phyloP scores from a whole-genome alignment of 2,888 invertebrate species.

The Ceraclea dissimilis region DNA sequence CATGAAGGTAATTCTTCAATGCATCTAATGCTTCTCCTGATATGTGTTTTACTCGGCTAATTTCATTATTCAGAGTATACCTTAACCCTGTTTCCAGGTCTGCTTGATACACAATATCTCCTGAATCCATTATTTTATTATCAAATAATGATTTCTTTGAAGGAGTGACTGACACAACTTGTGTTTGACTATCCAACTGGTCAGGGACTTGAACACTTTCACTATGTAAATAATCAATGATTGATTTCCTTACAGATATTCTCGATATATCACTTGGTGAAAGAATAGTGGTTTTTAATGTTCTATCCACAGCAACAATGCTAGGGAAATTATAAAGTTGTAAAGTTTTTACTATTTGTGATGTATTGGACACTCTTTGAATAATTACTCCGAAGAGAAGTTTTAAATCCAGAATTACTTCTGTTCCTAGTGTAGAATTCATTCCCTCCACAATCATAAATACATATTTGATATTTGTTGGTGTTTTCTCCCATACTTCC shows the following conservation, averaged over 20 bases:
- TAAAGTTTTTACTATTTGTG: slow-evolving; percentile 43
- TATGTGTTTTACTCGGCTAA: slow-evolving; percentile 62
- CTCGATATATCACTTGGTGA: slow-evolving; percentile 39
- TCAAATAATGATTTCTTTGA: slow-evolving; percentile 19
- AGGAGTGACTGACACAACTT: slow-evolving; percentile 17
- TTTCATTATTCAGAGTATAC: slow-evolving; percentile 76
- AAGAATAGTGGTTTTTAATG: slow-evolving; percentile 36
- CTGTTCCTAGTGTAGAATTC: slow-evolving; percentile 55
- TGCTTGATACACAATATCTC: slow-evolving; percentile 67
- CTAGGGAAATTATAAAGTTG: slow-evolving; percentile 48
- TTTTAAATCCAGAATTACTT: slow-evolving; percentile 60
- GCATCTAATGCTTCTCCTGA: slow-evolving; percentile 64
- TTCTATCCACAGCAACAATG: slow-evolving; percentile 45
- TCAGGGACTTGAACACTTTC: slow-evolving; percentile 25
- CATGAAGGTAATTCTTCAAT: slow-evolving; percentile 63
- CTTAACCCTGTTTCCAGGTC: slow-evolving; percentile 85
- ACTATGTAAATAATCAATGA: slow-evolving; percentile 46
- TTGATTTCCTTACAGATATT: slow-evolving; percentile 41
- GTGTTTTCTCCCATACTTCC: slow-evolving; percentile 47
- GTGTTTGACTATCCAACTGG: not conserved
- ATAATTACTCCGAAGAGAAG: slow-evolving; percentile 50
- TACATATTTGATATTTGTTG: slow-evolving; percentile 45
- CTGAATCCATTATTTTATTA: slow-evolving; percentile 20
- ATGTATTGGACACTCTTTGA: slow-evolving; percentile 51
- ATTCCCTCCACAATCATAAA: slow-evolving; percentile 61